Evolutionary conservation across 2,888 invertebrate species (phyloP).

Genomic region (Sminthurides aquaticus): DNA sequence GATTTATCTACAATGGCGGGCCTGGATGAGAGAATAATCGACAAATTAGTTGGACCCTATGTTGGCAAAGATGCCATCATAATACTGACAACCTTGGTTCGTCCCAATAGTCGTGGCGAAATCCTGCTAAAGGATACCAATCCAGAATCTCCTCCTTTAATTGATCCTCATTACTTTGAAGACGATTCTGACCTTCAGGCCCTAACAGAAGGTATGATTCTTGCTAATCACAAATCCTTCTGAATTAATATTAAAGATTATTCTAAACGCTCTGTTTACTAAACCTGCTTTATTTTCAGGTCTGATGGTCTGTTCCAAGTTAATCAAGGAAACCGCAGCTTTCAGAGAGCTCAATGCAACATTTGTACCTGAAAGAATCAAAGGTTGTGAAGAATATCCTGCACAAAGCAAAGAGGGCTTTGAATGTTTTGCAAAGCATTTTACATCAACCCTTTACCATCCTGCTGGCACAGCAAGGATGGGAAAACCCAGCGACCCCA

Average conservation of each 20-base stretch:
- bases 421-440: slow-evolving; percentile 14
- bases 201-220: slow-evolving; percentile 17
- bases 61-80: slow-evolving; percentile 73
- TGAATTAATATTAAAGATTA: background rate
- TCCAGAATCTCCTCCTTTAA: slow-evolving; percentile 14
- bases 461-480: no score
- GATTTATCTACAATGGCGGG: slow-evolving; percentile 24
- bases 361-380: slow-evolving; percentile 12
- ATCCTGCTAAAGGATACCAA: slow-evolving; percentile 56
- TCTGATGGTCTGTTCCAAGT: slow-evolving; percentile 13
- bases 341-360: slow-evolving; percentile 18
- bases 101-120: slow-evolving; percentile 75
- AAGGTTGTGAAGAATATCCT: slow-evolving; percentile 9
- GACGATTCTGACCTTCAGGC: slow-evolving; percentile 13
- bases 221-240: background rate
- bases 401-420: background rate
- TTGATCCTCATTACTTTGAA: slow-evolving; percentile 22
- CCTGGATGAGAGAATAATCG: slow-evolving; percentile 8
- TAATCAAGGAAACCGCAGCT: slow-evolving; percentile 16
- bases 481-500: no score
- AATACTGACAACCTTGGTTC: slow-evolving; percentile 71
- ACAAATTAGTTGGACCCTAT: slow-evolving; percentile 63
- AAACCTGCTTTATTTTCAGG: slow-evolving; percentile 3
- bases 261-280: background rate
- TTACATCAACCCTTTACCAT: slow-evolving; percentile 18